Conservation (phyloP, 2,113 vertebrate species). For the Alces alces region DNA sequence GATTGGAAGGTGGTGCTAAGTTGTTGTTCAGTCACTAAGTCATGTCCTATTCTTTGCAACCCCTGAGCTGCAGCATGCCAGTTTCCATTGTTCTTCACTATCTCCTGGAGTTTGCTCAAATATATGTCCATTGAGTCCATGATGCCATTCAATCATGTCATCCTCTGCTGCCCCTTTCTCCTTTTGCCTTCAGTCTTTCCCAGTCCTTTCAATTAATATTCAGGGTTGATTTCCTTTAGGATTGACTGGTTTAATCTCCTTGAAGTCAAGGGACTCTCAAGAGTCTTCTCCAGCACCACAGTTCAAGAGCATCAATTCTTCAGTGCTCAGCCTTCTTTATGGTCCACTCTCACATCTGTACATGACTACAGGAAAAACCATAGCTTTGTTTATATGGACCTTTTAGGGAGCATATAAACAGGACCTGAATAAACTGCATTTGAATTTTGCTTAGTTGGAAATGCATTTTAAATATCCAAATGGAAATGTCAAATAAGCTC, state of each 20-base stretch:
- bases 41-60: background rate
- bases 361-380: background rate
- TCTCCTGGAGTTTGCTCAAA: background rate
- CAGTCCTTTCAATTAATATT: background rate
- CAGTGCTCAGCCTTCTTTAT: background rate
- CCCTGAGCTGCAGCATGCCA: background rate
- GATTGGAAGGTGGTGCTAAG: background rate
- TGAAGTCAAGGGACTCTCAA: background rate
- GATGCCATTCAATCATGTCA: background rate
- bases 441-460: conserved; percentile 14
- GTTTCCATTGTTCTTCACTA: background rate
- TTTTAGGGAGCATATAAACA: background rate
- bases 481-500: background rate
- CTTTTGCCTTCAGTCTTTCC: background rate
- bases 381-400: background rate
- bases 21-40: background rate
- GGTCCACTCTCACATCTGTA: background rate
- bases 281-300: background rate
- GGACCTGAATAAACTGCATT: background rate
- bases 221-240: background rate
- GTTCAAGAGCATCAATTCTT: background rate
- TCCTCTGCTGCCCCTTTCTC: background rate
- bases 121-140: background rate
- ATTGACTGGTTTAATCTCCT: background rate
- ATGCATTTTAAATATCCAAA: background rate